A percentile compares a stretch with the other conserved stretches of the same genome.
phyloP scores from a whole-genome alignment of 2,113 vertebrate genomes.

The Tachysurus vachellii region DNA sequence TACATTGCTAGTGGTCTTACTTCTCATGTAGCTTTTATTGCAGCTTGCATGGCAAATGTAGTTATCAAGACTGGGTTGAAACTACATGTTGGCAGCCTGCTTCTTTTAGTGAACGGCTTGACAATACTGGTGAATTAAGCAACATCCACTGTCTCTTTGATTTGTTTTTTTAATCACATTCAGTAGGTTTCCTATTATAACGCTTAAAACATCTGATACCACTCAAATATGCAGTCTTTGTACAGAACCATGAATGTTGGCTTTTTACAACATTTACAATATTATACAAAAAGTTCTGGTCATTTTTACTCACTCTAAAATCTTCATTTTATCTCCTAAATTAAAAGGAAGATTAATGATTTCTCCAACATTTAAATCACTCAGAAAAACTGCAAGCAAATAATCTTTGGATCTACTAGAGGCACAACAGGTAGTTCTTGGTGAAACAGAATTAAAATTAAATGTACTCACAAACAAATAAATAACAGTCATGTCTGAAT shows the following conservation, averaged over 20 bases:
- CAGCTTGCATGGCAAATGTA: background rate
- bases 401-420: constrained; percentile 54
- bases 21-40: background rate
- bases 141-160: background rate
- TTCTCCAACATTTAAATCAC: background rate
- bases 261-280: constrained; percentile 19
- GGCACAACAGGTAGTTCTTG: constrained; percentile 56
- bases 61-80: background rate
- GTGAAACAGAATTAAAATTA: constrained; percentile 22
- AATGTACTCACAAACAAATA: constrained; percentile 36
- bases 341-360: background rate
- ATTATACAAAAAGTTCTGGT: background rate
- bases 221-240: background rate
- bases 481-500: background rate
- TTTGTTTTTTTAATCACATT: background rate
- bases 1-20: background rate
- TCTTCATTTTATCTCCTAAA: constrained; percentile 8
- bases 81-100: background rate
- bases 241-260: background rate
- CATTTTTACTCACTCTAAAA: background rate
- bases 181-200: background rate
- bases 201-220: background rate
- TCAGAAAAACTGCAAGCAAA: constrained; percentile 16
- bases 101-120: background rate
- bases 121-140: background rate